Percentiles rank a stretch among this genome's conserved stretches.
phyloP scores from a whole-genome alignment of 2,888 invertebrate genomes.

The Beris morrisii region DNA sequence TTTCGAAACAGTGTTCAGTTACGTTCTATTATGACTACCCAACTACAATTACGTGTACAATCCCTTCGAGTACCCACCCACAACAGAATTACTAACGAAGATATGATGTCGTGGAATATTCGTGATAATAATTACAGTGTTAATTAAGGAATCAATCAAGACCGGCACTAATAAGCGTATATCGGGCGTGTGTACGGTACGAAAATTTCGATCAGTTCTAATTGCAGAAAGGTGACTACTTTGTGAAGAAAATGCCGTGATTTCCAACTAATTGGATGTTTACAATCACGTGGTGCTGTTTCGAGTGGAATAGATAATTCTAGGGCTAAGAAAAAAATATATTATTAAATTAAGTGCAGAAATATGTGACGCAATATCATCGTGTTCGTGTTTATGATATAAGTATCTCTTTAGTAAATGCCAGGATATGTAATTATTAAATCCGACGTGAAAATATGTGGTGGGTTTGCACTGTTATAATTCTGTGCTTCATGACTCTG shows the following conservation, averaged over 20 bases:
- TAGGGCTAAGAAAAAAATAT: constrained; percentile 4
- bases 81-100: too few relatives aligned
- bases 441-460: constrained; percentile 31
- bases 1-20: too few relatives aligned
- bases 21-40: too few relatives aligned
- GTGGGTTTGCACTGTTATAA: constrained; percentile 39
- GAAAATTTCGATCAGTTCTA: background rate
- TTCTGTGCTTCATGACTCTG: constrained; percentile 38
- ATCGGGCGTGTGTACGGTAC: background rate
- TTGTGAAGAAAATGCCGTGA: background rate
- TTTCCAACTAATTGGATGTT: background rate
- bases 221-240: constrained; percentile 10
- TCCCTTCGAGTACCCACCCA: too few relatives aligned
- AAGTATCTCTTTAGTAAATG: constrained; percentile 10
- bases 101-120: too few relatives aligned
- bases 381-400: background rate
- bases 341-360: constrained; percentile 17
- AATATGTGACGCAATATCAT: constrained; percentile 32
- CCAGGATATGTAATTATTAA: constrained; percentile 13
- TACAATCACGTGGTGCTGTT: background rate
- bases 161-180: constrained; percentile 3
- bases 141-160: constrained; percentile 4
- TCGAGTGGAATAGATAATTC: background rate
- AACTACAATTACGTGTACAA: too few relatives aligned
- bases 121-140: background rate